These are phyloP conservation scores for Gambusia affinis DNA, from an alignment of 2,113 vertebrate genomes.

Conservation along the genomic window DNA sequence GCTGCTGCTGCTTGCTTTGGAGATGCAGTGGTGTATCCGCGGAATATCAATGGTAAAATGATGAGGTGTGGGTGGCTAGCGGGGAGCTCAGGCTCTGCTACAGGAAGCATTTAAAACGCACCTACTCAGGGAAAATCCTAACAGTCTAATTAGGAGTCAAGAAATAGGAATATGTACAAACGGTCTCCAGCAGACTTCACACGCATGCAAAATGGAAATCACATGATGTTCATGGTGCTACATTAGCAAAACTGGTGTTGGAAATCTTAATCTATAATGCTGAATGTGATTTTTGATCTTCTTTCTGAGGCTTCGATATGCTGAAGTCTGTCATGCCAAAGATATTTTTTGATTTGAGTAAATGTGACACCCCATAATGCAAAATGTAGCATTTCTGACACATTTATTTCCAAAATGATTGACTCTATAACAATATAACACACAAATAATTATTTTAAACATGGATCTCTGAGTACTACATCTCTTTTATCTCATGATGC, in stretches of 20 bases:
- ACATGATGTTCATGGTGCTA: not conserved
- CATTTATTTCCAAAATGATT: not conserved
- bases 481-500: not conserved
- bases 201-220: too few species aligned
- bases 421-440: not conserved
- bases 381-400: not conserved
- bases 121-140: not conserved
- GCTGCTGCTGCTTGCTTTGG: constrained; percentile 11
- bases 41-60: constrained; percentile 33
- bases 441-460: not conserved
- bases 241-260: not conserved
- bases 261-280: not conserved
- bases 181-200: not conserved
- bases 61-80: not conserved
- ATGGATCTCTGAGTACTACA: not conserved
- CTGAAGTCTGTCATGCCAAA: too few species aligned
- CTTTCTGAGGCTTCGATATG: too few species aligned
- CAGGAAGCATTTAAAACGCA: constrained; percentile 10
- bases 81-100: constrained; percentile 16
- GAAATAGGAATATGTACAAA: not conserved
- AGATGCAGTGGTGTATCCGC: constrained; percentile 23
- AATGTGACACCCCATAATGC: not conserved
- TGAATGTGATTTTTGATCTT: not conserved
- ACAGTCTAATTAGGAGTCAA: not conserved
- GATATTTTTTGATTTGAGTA: not conserved